Evolutionary conservation across 2,113 vertebrate genomes (phyloP).

Genomic region (Arothron firmamentum): DNA sequence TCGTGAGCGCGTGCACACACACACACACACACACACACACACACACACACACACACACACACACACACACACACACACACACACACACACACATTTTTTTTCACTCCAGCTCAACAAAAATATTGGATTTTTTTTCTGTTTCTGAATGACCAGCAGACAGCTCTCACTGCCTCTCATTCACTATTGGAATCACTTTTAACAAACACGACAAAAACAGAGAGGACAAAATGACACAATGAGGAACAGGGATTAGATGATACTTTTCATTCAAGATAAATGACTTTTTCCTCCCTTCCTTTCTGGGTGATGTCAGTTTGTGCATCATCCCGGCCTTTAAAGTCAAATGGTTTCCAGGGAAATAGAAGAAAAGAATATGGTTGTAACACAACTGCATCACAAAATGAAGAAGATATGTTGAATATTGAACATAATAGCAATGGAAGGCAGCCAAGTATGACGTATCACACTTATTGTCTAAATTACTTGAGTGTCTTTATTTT

Average conservation of each 20-base stretch:
- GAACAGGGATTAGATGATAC: background rate
- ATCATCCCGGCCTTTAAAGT: conserved; percentile 12
- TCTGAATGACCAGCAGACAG: too few species aligned
- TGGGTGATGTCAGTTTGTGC: conserved; percentile 5
- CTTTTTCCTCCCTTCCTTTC: background rate
- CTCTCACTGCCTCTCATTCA: background rate
- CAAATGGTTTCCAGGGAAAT: background rate
- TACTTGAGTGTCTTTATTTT: too few species aligned
- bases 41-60: conserved; percentile 3
- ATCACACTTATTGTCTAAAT: conserved; percentile 5
- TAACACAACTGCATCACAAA: conserved; percentile 17
- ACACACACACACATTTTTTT: too few species aligned
- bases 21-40: conserved; percentile 3
- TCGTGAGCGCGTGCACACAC: too few species aligned
- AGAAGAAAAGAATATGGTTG: conserved; percentile 19
- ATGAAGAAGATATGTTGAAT: background rate
- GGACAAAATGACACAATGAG: background rate
- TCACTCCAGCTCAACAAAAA: background rate
- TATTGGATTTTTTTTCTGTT: too few species aligned
- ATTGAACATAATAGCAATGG: background rate
- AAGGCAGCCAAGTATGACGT: background rate
- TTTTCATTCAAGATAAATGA: conserved; percentile 12
- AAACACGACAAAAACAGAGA: background rate
- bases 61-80: background rate
- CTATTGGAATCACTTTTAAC: background rate